Percentiles rank a stretch among this genome's conserved stretches.
Conservation (phyloP, 2,113 vertebrate genomes). For the Caretta caretta region DNA sequence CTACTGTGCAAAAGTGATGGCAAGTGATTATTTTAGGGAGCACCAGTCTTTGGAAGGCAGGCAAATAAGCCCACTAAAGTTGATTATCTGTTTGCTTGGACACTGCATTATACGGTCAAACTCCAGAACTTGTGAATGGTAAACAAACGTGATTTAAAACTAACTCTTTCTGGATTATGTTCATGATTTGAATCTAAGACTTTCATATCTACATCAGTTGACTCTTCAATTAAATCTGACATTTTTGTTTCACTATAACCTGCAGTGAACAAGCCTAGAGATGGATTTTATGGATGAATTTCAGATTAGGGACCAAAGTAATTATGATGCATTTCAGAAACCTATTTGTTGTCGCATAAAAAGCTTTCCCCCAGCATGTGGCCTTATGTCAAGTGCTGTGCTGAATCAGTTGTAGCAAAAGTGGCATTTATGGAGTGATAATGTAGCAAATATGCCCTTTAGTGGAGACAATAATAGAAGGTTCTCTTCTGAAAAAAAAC, state of each 20-base stretch:
- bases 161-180: not conserved
- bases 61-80: not conserved
- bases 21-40: not conserved
- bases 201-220: not conserved
- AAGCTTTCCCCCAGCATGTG: not conserved
- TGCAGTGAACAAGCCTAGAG: not conserved
- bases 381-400: not conserved
- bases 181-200: not conserved
- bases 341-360: not conserved
- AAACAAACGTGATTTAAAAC: not conserved
- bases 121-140: not conserved
- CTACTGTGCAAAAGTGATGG: not conserved
- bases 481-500: not conserved
- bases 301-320: slow-evolving; percentile 17
- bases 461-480: not conserved
- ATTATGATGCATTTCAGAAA: slow-evolving; percentile 34
- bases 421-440: not conserved
- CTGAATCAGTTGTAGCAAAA: not conserved
- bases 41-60: not conserved
- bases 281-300: not conserved
- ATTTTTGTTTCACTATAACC: not conserved
- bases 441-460: not conserved
- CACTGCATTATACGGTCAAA: not conserved
- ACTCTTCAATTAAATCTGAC: slow-evolving; percentile 1
- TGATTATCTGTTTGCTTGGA: not conserved